A percentile compares a stretch with the other conserved stretches of the same genome.
phyloP scores from a whole-genome alignment of 2,888 invertebrate genomes.

The Tineola bisselliella region DNA sequence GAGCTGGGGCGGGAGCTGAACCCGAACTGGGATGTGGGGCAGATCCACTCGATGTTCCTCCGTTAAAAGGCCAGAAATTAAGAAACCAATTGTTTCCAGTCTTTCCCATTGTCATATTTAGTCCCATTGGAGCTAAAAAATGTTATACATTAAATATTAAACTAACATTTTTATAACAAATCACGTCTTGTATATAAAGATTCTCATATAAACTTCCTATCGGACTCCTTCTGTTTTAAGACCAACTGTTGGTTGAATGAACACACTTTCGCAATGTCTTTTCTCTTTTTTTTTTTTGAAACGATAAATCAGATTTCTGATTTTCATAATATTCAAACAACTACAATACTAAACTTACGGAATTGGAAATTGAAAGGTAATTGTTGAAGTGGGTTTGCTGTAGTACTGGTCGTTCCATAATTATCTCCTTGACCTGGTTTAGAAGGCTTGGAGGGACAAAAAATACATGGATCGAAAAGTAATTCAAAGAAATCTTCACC shows the following conservation, averaged over 20 bases:
- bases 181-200: no score
- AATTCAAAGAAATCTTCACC: slow-evolving; percentile 20
- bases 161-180: no score
- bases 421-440: slow-evolving; percentile 16
- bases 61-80: slow-evolving; percentile 22
- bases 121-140: slow-evolving; percentile 32
- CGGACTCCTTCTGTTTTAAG: no score
- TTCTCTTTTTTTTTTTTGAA: no score
- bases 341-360: slow-evolving; percentile 26
- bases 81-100: slow-evolving; percentile 21
- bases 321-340: no score
- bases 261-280: no score
- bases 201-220: no score
- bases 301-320: no score
- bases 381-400: slow-evolving; percentile 14
- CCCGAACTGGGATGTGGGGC: slow-evolving; percentile 2
- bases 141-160: no score
- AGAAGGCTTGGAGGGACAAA: slow-evolving; percentile 18
- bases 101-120: slow-evolving; percentile 28
- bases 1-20: slow-evolving; percentile 16
- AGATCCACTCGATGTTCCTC: neutral
- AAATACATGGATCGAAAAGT: slow-evolving; percentile 21
- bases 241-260: no score
- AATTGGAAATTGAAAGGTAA: slow-evolving; percentile 28
- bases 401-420: slow-evolving; percentile 15